Evolutionary conservation across 2,797 vertebrate genomes (phyloP), one percentile per base, ranked within the genome.

Genomic region (Uromys caudimaculatus): DNA sequence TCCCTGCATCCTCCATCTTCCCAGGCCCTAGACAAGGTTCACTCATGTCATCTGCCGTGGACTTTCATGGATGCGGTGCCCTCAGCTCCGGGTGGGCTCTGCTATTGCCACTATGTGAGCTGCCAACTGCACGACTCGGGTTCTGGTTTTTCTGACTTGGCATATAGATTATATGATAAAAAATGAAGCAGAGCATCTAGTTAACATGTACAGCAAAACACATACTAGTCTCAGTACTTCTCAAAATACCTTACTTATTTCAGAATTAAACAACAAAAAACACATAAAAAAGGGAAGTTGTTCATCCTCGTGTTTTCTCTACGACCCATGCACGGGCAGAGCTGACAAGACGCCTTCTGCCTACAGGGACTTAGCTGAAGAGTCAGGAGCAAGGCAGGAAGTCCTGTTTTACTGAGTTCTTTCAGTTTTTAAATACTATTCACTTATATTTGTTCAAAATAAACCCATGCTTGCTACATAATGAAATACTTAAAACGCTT

Each of bases 401-500:
- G 62, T 0, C 29, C 71, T 0, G 1, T 62, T 87, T 87, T 89
- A 35, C 1, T 23, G 4, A 85, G 35, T 41, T 44, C 6, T 71
- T 56, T 9, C 1, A 19, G 8, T 90, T 78, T 62, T 95, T 86
- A 47, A 86, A 79, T 94, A 93, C 44, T 62, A 86, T 44, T 91
- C 44, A 44, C 44, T 44, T 44, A 44, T 44, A 44, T 44, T 44
- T 44, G 44, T 44, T 44, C 56, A 89, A 77, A 92, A 88, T 56
- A 81, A 87, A 90, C 32, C 16, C 73, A 60, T 10, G 76, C 11
- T 76, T 91, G 32, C n/a, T 79, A 32, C 38, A 88, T 17, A 71
- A 78, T 60, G 73, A 94, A 90, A 83, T 60, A 44, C 29, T 86
- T 62, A 52, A 92, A 81, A 47, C 54, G 89, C n/a, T 3, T 93